These are phyloP conservation scores for Garrulus glandarius DNA, from an alignment of 2,797 vertebrate genomes.

Conservation along the genomic window DNA sequence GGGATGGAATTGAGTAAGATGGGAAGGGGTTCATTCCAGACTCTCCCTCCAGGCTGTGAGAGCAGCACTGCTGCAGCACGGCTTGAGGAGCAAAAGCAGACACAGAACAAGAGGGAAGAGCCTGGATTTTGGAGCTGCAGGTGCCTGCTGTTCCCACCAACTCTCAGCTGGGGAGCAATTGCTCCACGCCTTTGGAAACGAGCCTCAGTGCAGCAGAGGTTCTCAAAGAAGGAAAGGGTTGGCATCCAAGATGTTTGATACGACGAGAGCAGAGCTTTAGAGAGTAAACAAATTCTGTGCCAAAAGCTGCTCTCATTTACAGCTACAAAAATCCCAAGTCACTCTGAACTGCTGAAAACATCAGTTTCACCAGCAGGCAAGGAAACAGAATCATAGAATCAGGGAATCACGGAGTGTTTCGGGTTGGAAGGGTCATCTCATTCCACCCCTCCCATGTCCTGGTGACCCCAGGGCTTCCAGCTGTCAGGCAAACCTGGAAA, in stretches of 20 bases:
- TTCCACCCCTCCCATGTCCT: background rate
- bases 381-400: background rate
- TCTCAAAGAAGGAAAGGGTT: background rate
- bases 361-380: background rate
- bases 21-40: background rate
- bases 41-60: background rate
- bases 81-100: background rate
- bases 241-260: background rate
- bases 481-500: background rate
- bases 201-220: background rate
- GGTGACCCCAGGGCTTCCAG: background rate
- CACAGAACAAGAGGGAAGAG: background rate
- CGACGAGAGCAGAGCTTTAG: background rate
- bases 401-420: fast-evolving
- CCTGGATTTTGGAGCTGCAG: background rate
- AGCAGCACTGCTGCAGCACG: background rate
- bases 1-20: background rate
- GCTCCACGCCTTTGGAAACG: background rate
- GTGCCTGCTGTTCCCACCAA: background rate
- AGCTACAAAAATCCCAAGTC: conserved; percentile 28
- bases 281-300: conserved; percentile 18
- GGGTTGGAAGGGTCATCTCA: background rate
- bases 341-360: background rate
- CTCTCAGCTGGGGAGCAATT: background rate
- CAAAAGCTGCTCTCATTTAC: conserved; percentile 35